A percentile compares a stretch with the other conserved stretches of the same genome.
Evolutionary conservation across 2,797 vertebrate genomes (phyloP).

Genomic region (Bryconaethiops microstoma): DNA sequence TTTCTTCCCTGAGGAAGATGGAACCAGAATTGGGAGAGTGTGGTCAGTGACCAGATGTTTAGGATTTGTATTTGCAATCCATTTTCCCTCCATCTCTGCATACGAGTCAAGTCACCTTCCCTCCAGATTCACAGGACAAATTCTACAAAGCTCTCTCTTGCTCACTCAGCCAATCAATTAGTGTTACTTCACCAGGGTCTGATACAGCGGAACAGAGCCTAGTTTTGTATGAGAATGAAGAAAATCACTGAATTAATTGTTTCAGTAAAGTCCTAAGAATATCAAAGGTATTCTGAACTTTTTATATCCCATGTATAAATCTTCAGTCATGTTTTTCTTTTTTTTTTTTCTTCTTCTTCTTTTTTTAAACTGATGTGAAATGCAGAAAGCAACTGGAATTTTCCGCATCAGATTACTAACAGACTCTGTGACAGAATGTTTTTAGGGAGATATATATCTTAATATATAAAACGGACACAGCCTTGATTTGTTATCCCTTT

Average conservation of each 20-base stretch:
- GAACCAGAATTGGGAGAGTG: neutral
- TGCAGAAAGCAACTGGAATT: conserved; percentile 33
- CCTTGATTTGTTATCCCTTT: conserved; percentile 8
- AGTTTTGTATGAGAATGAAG: conserved; percentile 41
- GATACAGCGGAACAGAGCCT: conserved; percentile 15
- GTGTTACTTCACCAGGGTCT: neutral
- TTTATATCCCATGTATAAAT: conserved; percentile 49
- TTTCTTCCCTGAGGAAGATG: neutral
- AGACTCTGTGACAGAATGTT: conserved; percentile 41
- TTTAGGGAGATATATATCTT: conserved; percentile 48
- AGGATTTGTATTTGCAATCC: neutral
- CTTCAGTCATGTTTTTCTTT: conserved; percentile 17
- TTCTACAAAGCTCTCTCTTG: neutral
- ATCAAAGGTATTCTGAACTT: conserved; percentile 25
- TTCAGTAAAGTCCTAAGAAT: conserved; percentile 29
- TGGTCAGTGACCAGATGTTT: neutral
- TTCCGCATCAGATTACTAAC: conserved; percentile 45
- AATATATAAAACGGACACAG: conserved; percentile 49
- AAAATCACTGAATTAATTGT: conserved; percentile 21
- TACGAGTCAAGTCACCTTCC: neutral
- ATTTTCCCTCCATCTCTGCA: neutral
- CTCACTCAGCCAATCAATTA: neutral
- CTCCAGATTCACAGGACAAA: conserved; percentile 10
- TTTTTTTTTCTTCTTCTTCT: conserved; percentile 28
- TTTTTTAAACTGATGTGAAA: conserved; percentile 37